These are phyloP conservation scores for Drosophila paranaensis DNA, from an alignment of 2,888 invertebrate genomes.

Conservation along the genomic window DNA sequence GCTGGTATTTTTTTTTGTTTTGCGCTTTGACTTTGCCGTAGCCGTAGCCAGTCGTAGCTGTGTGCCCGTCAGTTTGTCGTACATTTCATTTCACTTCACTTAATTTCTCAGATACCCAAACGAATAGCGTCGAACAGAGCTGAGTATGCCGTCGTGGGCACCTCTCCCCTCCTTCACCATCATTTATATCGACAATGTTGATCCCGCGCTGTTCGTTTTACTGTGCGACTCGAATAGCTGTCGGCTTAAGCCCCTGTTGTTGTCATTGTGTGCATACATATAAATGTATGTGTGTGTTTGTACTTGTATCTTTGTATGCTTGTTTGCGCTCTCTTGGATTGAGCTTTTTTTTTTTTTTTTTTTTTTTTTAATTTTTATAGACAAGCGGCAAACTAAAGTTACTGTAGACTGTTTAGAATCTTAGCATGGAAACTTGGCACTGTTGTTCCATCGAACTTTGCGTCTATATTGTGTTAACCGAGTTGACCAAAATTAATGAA, in stretches of 20 bases:
- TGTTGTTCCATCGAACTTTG: constrained; percentile 10
- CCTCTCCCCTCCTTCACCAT: background rate
- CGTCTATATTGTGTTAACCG: background rate
- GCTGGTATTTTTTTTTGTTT: constrained; percentile 43
- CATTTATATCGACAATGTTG: constrained; percentile 49
- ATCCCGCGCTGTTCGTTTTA: constrained; percentile 55
- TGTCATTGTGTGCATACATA: constrained; percentile 29
- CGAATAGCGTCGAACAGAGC: constrained; percentile 60
- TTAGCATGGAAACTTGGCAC: constrained; percentile 31
- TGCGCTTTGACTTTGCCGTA: constrained; percentile 54
- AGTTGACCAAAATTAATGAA: background rate
- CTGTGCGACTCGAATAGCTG: constrained; percentile 75
- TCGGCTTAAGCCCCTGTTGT: constrained; percentile 73
- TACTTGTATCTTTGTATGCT: constrained; percentile 18
- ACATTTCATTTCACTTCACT: constrained; percentile 81
- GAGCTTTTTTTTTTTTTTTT: constrained; percentile 64
- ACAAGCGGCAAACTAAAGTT: constrained; percentile 63
- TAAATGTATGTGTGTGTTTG: constrained; percentile 20
- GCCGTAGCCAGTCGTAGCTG: constrained; percentile 6
- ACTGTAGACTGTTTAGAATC: constrained; percentile 45
- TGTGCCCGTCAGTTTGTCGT: constrained; percentile 74
- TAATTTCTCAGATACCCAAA: constrained; percentile 80
- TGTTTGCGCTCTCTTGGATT: constrained; percentile 41
- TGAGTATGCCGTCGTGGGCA: constrained; percentile 26
- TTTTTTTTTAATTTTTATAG: constrained; percentile 33